Conservation (phyloP, 2,113 vertebrate genomes). For the Daphoenositta chrysoptera region DNA sequence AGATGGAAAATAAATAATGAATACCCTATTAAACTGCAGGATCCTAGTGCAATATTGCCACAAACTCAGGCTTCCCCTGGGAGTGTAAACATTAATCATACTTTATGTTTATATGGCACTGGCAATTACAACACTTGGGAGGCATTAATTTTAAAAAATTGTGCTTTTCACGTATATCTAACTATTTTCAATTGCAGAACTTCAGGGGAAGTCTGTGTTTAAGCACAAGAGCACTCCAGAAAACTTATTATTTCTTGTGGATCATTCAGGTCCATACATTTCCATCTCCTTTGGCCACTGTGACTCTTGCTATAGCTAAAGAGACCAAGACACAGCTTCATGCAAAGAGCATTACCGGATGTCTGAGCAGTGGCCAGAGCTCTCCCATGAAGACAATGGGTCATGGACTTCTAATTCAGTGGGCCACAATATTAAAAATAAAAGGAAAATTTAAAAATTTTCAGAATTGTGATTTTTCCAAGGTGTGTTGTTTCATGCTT, state of each 20-base stretch:
- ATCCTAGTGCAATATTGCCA: background rate
- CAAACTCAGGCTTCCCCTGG: background rate
- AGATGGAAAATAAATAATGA: background rate
- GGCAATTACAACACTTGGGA: background rate
- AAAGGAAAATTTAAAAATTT: background rate
- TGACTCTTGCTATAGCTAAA: background rate
- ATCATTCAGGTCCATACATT: background rate
- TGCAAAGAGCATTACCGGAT: background rate
- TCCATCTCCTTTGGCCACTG: background rate
- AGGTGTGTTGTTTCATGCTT: background rate
- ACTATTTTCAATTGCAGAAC: background rate
- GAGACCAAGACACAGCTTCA: background rate
- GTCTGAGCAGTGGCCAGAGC: background rate
- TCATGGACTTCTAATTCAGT: background rate
- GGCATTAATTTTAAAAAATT: background rate
- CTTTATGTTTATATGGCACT: background rate
- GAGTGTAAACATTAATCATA: background rate
- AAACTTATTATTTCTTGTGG: background rate
- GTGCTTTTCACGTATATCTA: background rate
- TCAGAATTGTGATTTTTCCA: background rate
- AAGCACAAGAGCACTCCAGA: background rate
- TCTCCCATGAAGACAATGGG: background rate
- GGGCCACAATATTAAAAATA: background rate
- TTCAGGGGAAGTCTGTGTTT: background rate
- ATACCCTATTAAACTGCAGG: background rate